phyloP scores from a whole-genome alignment of 2,113 vertebrate species.

The Trematocara zebra region DNA sequence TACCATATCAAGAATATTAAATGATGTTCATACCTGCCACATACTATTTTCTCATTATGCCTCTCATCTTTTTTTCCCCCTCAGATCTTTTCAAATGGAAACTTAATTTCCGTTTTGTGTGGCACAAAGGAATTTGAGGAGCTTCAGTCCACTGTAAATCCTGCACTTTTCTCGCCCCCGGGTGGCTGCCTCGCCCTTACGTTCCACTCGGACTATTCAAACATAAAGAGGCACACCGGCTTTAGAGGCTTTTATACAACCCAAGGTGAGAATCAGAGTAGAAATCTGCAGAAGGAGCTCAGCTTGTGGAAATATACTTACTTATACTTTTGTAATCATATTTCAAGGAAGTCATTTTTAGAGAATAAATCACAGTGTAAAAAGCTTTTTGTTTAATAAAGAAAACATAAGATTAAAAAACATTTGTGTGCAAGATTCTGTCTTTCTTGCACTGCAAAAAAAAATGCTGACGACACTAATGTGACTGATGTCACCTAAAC shows the following conservation, averaged over 20 bases:
- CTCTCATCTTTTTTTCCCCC: background rate
- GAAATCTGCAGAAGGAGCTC: background rate
- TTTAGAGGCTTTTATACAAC: constrained; percentile 83
- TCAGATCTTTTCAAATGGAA: constrained; percentile 72
- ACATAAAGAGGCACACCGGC: constrained; percentile 79
- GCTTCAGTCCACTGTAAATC: constrained; percentile 66
- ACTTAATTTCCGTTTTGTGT: constrained; percentile 70
- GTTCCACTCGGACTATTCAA: constrained; percentile 88
- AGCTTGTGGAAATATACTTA: background rate
- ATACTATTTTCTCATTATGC: background rate
- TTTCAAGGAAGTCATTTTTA: background rate
- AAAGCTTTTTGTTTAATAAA: background rate
- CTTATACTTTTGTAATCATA: background rate
- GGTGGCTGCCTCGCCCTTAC: constrained; percentile 72
- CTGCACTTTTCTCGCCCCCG: constrained; percentile 66
- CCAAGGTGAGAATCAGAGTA: constrained; percentile 65
- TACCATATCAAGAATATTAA: background rate
- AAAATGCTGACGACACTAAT: background rate
- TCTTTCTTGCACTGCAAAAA: background rate
- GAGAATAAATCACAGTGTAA: background rate
- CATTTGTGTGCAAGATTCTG: background rate
- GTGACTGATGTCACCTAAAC: background rate
- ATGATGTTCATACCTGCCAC: background rate
- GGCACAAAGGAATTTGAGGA: constrained; percentile 66
- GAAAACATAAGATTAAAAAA: background rate